These are phyloP conservation scores for Lycodopsis pacificus DNA, from an alignment of 2,797 vertebrate species.

Conservation along the genomic window DNA sequence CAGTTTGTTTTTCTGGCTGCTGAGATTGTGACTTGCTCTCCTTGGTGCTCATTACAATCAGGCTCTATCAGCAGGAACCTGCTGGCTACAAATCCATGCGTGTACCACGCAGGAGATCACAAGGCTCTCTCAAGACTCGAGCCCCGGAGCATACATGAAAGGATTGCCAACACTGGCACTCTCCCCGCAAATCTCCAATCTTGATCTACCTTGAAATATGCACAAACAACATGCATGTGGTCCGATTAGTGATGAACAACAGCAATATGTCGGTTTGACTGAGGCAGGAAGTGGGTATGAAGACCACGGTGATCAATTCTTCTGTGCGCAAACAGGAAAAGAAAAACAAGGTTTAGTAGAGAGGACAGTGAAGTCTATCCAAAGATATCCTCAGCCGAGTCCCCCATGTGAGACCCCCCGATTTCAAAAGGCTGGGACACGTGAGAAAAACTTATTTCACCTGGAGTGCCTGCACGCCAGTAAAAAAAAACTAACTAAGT, in stretches of 20 bases:
- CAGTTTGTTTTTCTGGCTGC: conserved; percentile 2
- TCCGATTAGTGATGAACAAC: conserved; percentile 3
- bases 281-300: not conserved
- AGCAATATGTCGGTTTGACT: not conserved
- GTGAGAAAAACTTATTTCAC: conserved; percentile 39
- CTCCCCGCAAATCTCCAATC: conserved; percentile 23
- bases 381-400: conserved; percentile 28
- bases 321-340: conserved; percentile 5
- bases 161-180: conserved; percentile 8
- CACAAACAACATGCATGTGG: not conserved
- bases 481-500: conserved; percentile 43
- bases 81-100: conserved; percentile 38
- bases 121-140: conserved; percentile 63
- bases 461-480: conserved; percentile 19
- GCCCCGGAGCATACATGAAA: conserved; percentile 64
- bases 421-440: conserved; percentile 48
- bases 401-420: conserved; percentile 16
- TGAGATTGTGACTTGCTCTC: not conserved
- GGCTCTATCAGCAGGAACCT: conserved; percentile 34
- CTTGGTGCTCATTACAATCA: conserved; percentile 33
- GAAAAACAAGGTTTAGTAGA: conserved; percentile 19
- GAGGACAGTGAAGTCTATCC: conserved; percentile 22
- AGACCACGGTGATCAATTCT: not conserved
- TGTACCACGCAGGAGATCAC: conserved; percentile 58
- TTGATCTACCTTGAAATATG: conserved; percentile 10